Evolutionary conservation across 2,797 vertebrate genomes (phyloP), one percentile per base, ranked within the genome.

Genomic region (Momotus momota): DNA sequence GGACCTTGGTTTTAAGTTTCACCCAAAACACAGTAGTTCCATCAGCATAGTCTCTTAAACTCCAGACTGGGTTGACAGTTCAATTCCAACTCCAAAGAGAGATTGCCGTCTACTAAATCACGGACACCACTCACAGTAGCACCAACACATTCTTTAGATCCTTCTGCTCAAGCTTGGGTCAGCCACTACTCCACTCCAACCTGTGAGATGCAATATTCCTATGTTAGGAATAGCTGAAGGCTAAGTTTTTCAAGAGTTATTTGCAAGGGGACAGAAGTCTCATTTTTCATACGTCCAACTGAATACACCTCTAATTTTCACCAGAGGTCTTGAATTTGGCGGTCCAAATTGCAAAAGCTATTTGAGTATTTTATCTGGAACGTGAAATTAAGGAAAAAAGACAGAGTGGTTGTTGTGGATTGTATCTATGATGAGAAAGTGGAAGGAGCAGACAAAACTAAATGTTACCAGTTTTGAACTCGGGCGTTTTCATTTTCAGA

Each of bases 1-100:
- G 62, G 11, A 40, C 46, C 25, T 88, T 51, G 46, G 61, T 81
- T 96, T 94, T 75, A 91, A 55, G n/a, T 95, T 94, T 90, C 58
- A 75, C 51, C 12, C 41, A 49, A 81, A 93, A 62, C 26, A 40
- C 29, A 65, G 79, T 55, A 91, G 84, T 40, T 78, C 58, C 43
- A 72, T n/a, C 79, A 93, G 60, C 65, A 55, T 1, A 10, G 54
- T 18, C 35, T 89, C 51, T 72, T 58, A 70, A 87, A 66, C 25
- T 79, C 54, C 61, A 81, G 89, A n/a, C 54, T 84, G 72, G 51
- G 72, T 48, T 57, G 51, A 31, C 54, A 81, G 65, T 54, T 96
- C 85, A 93, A 8, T 72, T 93, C 48, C 4, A 22, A 43, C 51
- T 91, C 58, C 77, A 90, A 75, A 91, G 67, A 79, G 33, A 81